Base-by-base conservation (phyloP, 2,113 vertebrate species). In the Garra rufa region DNA sequence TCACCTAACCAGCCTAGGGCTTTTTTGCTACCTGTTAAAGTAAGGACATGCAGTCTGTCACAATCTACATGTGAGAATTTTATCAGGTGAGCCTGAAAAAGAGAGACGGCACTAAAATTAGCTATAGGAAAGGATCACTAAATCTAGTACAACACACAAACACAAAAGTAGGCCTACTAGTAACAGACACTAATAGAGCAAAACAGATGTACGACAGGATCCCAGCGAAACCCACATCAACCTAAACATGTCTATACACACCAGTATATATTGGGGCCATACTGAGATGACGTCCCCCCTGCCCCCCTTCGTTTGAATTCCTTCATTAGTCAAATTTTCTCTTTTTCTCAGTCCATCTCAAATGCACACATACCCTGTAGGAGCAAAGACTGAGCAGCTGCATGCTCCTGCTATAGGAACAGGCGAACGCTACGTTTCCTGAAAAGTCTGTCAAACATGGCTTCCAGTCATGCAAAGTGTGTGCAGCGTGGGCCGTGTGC, bases 11-110 rank as follows among this genome's bases (percentile, higher is more conserved):
- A 5, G 52, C 52, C 21, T 6, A 24, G 52, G 17, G 76, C 34
- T 50, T 46, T 50, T 78, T 78, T 61, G 76, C 19, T 59, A 78
- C 55, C 34, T 78, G 48, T 77, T 77, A 57, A 77, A 59, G 50
- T 3, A n/a, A 24, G 50, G 17, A 57, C 75, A 57, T 57, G 30
- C 30, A 1, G 30, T 41, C 10, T n/a, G 2, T 77, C 21, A 24
- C 28, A 41, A 59, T 55, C 19, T 24, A 48, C 21, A 28, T 48
- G n/a, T 14, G 1, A 17, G 14, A 9, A 28, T 24, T 26, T 73
- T 46, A 73, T 46, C 70, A 46, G 41, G 19, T 24, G 28, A 57
- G 48, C 52, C 26, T 48, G 24, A 52, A 76, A 38, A 44, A 73
- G 21, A 28, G 6, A 28, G 14, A 48, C 6, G 26, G 44, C 41